Evolutionary conservation across 2,888 invertebrate species (phyloP), one percentile per base, ranked within the genome.

Genomic region (Platycnemis pennipes): DNA sequence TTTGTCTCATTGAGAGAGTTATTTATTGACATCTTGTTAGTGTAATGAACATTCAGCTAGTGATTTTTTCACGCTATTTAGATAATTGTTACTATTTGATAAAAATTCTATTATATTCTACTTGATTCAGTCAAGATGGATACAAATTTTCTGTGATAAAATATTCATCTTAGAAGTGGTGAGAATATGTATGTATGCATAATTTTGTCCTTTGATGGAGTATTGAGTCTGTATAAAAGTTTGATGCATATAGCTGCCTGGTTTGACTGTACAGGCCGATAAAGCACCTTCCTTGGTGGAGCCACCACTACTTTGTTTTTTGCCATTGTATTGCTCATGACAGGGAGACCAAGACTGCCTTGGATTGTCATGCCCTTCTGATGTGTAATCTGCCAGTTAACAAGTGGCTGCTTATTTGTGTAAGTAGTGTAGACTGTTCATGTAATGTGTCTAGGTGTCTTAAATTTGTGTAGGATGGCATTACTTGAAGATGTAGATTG

Each of bases 261-360:
- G n/a, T 63, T 53, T 91, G 44, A 91, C 56, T 91, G 91, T 91
- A 63, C 63, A 91, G 69, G 63, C 91, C 89, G 69, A 91, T 91
- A 91, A 91, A 69, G 91, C 91, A 91, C 91, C 91, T 91, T 91
- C 91, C 91, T 91, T 91, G 91, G 91, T 91, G 91, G 69, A 91
- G 44, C 44, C 63, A 63, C 45, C 91, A 63, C 42, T 91, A 63
- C 44, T 91, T 91, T 91, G 56, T 53, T 91, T 77, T 91, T 91
- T 91, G 91, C 91, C 56, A 69, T 91, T 11, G 44, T 63, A 63
- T 91, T 69, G 44, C 42, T 91, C 91, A 19, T 91, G 91, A 77
- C 77, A 77, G 77, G 77, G 77, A 77, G 11, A 37, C 77, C 77
- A 77, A 77, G 77, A 37, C 77, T 77, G 77, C 77, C 77, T 77